phyloP scores from a whole-genome alignment of 2,113 vertebrate species.

The Gnathonemus longibarbis region DNA sequence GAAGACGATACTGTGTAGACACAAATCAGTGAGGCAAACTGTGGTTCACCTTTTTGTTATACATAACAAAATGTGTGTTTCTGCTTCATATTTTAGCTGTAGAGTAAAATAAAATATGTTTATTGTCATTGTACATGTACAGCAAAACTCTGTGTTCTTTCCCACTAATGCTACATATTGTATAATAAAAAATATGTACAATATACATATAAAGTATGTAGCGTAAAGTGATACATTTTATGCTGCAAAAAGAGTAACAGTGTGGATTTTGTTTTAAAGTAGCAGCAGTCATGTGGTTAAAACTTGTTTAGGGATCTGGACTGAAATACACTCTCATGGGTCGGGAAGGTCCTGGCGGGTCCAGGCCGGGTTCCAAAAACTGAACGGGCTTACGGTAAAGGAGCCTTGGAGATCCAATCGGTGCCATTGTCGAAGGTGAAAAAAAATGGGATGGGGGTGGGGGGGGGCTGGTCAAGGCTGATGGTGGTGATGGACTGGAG shows the following conservation, averaged over 20 bases:
- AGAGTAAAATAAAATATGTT: not conserved
- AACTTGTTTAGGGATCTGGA: not conserved
- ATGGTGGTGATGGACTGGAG: not conserved
- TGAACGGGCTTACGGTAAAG: not conserved
- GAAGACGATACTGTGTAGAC: no score
- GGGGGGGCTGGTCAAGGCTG: not conserved
- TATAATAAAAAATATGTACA: not conserved
- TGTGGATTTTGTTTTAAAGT: not conserved
- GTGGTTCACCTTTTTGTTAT: not conserved
- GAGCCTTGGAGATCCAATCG: not conserved
- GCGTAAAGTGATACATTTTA: no score
- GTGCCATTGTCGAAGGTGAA: not conserved
- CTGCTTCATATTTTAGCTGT: not conserved
- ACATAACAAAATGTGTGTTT: not conserved
- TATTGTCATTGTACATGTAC: not conserved
- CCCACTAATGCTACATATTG: not conserved
- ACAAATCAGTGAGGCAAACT: not conserved
- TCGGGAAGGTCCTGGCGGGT: not conserved
- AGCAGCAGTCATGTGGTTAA: not conserved
- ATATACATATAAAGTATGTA: no score
- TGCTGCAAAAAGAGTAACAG: not conserved
- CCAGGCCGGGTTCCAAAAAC: not conserved
- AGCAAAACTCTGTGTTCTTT: not conserved
- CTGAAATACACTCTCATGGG: not conserved
- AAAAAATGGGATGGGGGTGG: not conserved